Evolutionary conservation across 2,113 vertebrate species (phyloP).

Genomic region (Anarhynchus alexandrinus): DNA sequence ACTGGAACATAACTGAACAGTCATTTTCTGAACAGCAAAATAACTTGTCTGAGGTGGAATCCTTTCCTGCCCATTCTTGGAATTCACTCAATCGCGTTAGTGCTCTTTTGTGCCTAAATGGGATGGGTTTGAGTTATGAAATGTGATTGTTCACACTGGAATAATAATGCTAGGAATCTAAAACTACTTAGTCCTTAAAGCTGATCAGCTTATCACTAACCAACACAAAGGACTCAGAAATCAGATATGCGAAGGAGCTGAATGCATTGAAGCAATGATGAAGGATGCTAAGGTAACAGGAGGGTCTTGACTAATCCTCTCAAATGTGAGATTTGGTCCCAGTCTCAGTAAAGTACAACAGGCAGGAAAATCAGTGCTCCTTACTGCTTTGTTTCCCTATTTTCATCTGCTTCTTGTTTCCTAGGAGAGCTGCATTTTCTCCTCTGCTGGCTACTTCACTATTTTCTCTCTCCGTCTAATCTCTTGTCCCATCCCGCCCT

Average conservation of each 20-base stretch:
- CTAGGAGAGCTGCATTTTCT: neutral
- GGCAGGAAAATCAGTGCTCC: neutral
- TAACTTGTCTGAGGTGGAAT: neutral
- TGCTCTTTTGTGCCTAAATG: neutral
- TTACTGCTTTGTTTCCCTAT: neutral
- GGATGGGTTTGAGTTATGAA: neutral
- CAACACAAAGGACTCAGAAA: neutral
- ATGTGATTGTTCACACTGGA: neutral
- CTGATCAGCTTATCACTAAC: slow-evolving; percentile 9
- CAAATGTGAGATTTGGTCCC: neutral
- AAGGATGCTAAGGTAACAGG: neutral
- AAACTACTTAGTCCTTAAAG: slow-evolving; percentile 4
- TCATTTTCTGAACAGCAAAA: neutral
- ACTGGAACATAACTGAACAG: neutral
- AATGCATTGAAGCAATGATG: neutral
- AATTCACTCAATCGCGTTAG: neutral
- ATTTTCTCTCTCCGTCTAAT: neutral
- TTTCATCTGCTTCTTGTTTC: neutral
- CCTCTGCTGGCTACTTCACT: neutral
- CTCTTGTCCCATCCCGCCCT: neutral
- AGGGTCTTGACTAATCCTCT: neutral
- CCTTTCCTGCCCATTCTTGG: neutral
- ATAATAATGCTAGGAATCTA: neutral
- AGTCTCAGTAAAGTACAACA: neutral
- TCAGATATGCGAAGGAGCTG: neutral